Percentiles rank a stretch among this genome's conserved stretches.
Conservation (phyloP, 2,888 invertebrate genomes). For the Rhorus exstirpatorius region DNA sequence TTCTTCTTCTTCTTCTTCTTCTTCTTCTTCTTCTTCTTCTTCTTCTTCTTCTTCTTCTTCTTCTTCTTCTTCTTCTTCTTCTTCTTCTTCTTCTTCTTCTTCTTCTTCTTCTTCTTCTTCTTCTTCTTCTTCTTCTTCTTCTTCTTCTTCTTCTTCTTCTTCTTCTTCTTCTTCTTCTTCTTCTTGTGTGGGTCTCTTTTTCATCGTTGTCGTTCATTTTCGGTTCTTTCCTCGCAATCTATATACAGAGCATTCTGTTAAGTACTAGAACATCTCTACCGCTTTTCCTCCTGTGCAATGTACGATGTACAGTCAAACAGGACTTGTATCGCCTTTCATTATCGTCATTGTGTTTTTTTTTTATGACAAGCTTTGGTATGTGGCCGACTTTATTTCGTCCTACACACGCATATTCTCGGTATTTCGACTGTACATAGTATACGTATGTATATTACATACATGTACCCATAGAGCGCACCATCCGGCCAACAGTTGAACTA, state of each 20-base stretch:
- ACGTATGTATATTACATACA: neutral
- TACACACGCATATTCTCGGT: slow-evolving; percentile 22
- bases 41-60: too few relatives aligned
- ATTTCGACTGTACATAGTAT: neutral
- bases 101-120: too few relatives aligned
- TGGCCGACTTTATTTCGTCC: slow-evolving; percentile 17
- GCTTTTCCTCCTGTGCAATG: neutral
- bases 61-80: too few relatives aligned
- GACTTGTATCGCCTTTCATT: slow-evolving; percentile 26
- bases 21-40: too few relatives aligned
- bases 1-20: too few relatives aligned
- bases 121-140: too few relatives aligned
- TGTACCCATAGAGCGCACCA: neutral
- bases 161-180: slow-evolving; percentile 9
- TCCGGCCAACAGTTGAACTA: neutral
- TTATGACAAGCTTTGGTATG: slow-evolving; percentile 3
- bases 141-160: too few relatives aligned
- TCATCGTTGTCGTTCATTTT: slow-evolving; percentile 25
- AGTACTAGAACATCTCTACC: neutral
- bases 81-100: too few relatives aligned
- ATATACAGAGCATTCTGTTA: slow-evolving; percentile 1
- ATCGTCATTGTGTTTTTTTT: slow-evolving; percentile 19
- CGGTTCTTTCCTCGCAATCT: neutral
- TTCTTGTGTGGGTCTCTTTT: slow-evolving; percentile 1
- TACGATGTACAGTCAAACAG: neutral